Percentiles rank a stretch among this genome's conserved stretches.
These are phyloP conservation scores for Linepithema humile DNA, from an alignment of 1,140 invertebrate genomes.

Conservation along the genomic window DNA sequence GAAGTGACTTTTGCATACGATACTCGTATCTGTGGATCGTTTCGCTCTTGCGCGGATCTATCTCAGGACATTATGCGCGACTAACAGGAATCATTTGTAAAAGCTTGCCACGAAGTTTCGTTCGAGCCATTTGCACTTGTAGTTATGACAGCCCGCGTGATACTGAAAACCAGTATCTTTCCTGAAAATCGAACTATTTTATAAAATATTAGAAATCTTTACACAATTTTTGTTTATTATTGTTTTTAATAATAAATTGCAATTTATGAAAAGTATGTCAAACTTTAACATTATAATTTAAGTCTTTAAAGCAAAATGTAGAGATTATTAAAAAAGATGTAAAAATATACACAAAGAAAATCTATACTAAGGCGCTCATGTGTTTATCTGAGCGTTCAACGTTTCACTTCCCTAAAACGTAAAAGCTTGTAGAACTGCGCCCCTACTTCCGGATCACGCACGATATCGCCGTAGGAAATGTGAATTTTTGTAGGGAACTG, in stretches of 20 bases:
- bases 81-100: constrained; percentile 15
- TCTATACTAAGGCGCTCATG: constrained; percentile 16
- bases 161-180: not conserved
- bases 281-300: not conserved
- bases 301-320: not conserved
- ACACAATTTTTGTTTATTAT: not conserved
- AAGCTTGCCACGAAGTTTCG: not conserved
- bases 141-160: not conserved
- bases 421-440: constrained; percentile 20
- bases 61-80: not conserved
- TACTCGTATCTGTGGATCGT: constrained; percentile 14
- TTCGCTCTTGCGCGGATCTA: constrained; percentile 2
- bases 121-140: not conserved
- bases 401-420: constrained; percentile 61
- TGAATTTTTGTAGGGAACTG: constrained; percentile 73
- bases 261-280: not conserved
- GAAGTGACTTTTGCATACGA: constrained; percentile 61
- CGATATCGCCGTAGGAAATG: constrained; percentile 68
- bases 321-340: not conserved
- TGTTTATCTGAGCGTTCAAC: constrained; percentile 42
- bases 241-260: not conserved
- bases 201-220: not conserved
- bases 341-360: not conserved
- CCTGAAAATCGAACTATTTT: not conserved
- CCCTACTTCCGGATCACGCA: constrained; percentile 70